Evolutionary conservation across 1,140 invertebrate genomes (phyloP).

Genomic region (Scaptomyza graminum): DNA sequence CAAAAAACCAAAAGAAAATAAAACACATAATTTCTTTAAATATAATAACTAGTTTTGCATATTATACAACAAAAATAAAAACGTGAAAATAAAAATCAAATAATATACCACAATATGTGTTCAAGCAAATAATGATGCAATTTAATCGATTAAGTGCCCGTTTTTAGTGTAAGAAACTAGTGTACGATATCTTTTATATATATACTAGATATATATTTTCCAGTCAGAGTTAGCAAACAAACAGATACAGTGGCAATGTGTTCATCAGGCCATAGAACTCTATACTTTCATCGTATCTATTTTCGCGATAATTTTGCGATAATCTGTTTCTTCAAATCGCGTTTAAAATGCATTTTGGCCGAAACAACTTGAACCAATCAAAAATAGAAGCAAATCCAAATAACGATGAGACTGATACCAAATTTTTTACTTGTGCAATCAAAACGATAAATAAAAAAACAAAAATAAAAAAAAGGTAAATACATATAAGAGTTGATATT

Average conservation of each 20-base stretch:
- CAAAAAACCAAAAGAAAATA: constrained; percentile 28
- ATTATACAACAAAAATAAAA: constrained; percentile 4
- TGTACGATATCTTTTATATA: constrained; percentile 26
- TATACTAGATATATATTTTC: constrained; percentile 42
- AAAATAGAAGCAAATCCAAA: neutral
- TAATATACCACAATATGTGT: constrained; percentile 43
- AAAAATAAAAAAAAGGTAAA: constrained; percentile 37
- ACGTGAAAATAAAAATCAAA: constrained; percentile 8
- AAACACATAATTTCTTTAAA: constrained; percentile 23
- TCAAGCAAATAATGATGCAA: constrained; percentile 33
- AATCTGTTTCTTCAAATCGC: constrained; percentile 82
- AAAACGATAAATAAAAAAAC: constrained; percentile 14
- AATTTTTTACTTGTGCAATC: constrained; percentile 36
- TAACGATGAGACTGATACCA: constrained; percentile 55
- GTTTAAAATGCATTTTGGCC: constrained; percentile 74
- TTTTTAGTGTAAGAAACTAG: constrained; percentile 31
- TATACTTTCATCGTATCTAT: constrained; percentile 75
- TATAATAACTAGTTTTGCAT: constrained; percentile 19
- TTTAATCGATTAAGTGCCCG: constrained; percentile 38
- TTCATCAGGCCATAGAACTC: constrained; percentile 68
- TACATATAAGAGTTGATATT: constrained; percentile 2
- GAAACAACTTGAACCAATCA: constrained; percentile 61
- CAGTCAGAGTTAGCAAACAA: neutral
- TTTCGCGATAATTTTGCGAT: constrained; percentile 82
- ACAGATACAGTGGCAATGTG: constrained; percentile 64